Conservation (phyloP, 2,797 vertebrate species). For the Trematomus bernacchii region DNA sequence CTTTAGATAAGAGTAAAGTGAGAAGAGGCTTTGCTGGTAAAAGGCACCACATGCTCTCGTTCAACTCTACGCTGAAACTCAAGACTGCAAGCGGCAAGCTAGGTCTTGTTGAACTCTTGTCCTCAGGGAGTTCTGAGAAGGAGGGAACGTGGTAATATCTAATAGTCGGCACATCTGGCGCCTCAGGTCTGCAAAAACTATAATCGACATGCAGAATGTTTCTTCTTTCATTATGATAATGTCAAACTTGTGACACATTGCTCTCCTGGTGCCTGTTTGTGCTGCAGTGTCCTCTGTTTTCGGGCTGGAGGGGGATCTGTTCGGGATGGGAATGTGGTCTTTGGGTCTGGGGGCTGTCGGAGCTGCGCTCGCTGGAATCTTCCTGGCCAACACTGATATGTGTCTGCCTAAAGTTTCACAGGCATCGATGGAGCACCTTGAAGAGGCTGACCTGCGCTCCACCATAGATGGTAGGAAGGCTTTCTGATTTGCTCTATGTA, state of each 20-base stretch:
- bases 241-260: background rate
- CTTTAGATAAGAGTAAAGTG: slow-evolving; percentile 1
- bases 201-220: background rate
- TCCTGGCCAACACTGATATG: slow-evolving; percentile 94
- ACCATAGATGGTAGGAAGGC: slow-evolving; percentile 82
- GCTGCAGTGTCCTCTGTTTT: slow-evolving; percentile 76
- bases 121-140: background rate
- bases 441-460: slow-evolving; percentile 89
- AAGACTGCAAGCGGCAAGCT: background rate
- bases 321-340: slow-evolving; percentile 92
- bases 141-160: background rate
- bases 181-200: background rate
- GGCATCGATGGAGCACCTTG: slow-evolving; percentile 88
- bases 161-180: background rate
- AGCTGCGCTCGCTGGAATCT: slow-evolving; percentile 90
- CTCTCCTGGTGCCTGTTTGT: slow-evolving; percentile 18
- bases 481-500: slow-evolving; percentile 14
- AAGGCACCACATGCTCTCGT: background rate
- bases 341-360: slow-evolving; percentile 92
- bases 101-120: slow-evolving; percentile 1
- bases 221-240: background rate
- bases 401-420: slow-evolving; percentile 88
- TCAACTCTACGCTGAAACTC: background rate
- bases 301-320: slow-evolving; percentile 77
- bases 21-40: background rate